Base-by-base conservation (phyloP, 1,140 invertebrate genomes). In the Dufourea novaeangliae region DNA sequence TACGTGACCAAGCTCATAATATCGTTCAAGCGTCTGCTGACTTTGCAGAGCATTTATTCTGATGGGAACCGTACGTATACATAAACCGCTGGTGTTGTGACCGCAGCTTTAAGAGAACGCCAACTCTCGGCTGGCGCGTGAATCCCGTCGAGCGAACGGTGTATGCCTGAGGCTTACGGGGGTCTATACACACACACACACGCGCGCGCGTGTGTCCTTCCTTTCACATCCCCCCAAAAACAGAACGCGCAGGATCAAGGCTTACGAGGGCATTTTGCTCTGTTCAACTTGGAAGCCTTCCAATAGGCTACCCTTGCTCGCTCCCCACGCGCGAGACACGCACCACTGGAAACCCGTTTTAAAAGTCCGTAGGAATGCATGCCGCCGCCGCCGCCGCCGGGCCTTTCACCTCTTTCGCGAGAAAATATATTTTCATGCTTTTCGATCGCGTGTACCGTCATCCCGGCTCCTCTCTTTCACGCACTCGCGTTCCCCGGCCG, bases 301-400 rank as follows among this genome's bases (percentile, higher is more conserved):
- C 79, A 80, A 80, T 71, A 50, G 59, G 59, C 74, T 70, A 41
- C 39, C 22, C 46, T 57, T 25, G 20, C 62, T 72, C 68, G 54
- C 20, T 41, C 78, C 67, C 67, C 74, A 56, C 78, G 57, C 78
- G 46, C 59, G 5, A 50, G 20, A 50, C 46, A 37, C 46, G 46
- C 54, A 57, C 54, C 54, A 29, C 22, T 41, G 25, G 34, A 66
- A 80, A 80, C 79, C 66, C 61, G 80, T 78, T 82, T 78, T 78
- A 78, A 82, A 82, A 78, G 77, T 79, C 80, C 80, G 32, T 37
- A 62, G 80, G 80, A 81, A 77, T 78, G 75, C 75, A 59, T 34
- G 37, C 59, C 11, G 34, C 79, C 32, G 50, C 17, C 46, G 37
- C 59, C 11, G 34, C 79, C 32, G 50, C 17, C 46, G 61, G 62